phyloP scores from a whole-genome alignment of 2,888 invertebrate species.

The Coenonympha glycerion region DNA sequence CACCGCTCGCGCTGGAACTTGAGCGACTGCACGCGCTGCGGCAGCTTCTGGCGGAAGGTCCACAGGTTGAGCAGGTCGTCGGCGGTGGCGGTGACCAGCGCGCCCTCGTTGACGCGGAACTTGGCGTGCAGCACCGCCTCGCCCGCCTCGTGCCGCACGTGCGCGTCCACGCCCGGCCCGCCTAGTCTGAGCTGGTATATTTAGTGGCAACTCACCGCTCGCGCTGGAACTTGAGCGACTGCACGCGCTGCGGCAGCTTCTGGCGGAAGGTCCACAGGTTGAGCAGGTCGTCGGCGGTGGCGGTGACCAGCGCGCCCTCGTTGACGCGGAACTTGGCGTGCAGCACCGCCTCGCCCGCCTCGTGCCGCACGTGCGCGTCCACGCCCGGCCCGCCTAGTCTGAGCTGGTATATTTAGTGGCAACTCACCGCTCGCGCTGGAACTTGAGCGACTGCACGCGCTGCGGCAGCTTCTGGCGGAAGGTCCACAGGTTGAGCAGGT shows the following conservation, averaged over 20 bases:
- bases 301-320: slow-evolving; percentile 96
- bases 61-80: slow-evolving; percentile 98
- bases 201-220: slow-evolving; percentile 86
- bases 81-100: slow-evolving; percentile 94
- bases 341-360: slow-evolving; percentile 84
- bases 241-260: slow-evolving; percentile 95
- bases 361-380: slow-evolving; percentile 95
- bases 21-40: slow-evolving; percentile 96
- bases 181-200: slow-evolving; percentile 89
- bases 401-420: slow-evolving; percentile 84
- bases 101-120: slow-evolving; percentile 98
- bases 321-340: slow-evolving; percentile 97
- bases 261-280: slow-evolving; percentile 98
- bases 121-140: slow-evolving; percentile 91
- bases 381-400: slow-evolving; percentile 98
- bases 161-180: slow-evolving; percentile 96
- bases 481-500: slow-evolving; percentile 98
- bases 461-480: slow-evolving; percentile 95
- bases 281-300: slow-evolving; percentile 95
- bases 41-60: slow-evolving; percentile 96
- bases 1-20: slow-evolving; percentile 98
- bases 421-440: slow-evolving; percentile 98
- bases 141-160: slow-evolving; percentile 88
- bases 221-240: slow-evolving; percentile 97
- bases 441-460: slow-evolving; percentile 97